Evolutionary conservation across 2,888 invertebrate genomes (phyloP), one percentile per base, ranked within the genome.

Genomic region (Auanema sp.): DNA sequence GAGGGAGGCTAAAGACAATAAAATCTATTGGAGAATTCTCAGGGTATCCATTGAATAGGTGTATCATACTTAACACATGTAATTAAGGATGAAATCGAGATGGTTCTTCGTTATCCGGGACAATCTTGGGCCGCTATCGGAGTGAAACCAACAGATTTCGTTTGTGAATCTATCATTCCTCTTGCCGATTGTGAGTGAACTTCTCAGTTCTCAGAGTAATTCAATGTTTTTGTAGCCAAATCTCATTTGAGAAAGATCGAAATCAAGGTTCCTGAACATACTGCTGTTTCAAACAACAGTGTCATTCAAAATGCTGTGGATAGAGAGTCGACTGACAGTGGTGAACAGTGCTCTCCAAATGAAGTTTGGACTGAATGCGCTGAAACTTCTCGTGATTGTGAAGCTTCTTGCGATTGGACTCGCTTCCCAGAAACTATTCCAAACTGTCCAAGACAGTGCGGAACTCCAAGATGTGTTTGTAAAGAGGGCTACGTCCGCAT

Each of bases 121-220:
- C 90, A 91, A 0, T 91, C 92, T 14, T 96, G 92, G 87, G 90
- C 90, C 3, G 92, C 90, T 8, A 76, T 96, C 6, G 96, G 96
- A n/a, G 96, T 95, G 94, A 88, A 94, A 60, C 93, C 95, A 0
- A 67, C 68, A 11, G 68, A 69, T 23, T 63, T 66, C 25, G 60
- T 64, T 3, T 73, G 73, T 47, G 50, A 51, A 12, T 60, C 65
- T 5, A n/a, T 64, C 6, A 59, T 64, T 1, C 55, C 64, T 3
- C 47, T 5, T 5, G 3, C 47, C 3, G 16, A 16, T 21, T 6
- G 47, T 47, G 16, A 47, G 47, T 47, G 18, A 16, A 43, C n/a
- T 43, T 12, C n/a, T 43, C 43, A 47, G 18, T 47, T 5, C 16
- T 16, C 18, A n/a, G n/a, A 21, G 24, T n/a, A 18, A 18, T 52